These are phyloP conservation scores for Scelioninae gen. 2 DNA, from an alignment of 2,888 invertebrate genomes.

Conservation along the genomic window DNA sequence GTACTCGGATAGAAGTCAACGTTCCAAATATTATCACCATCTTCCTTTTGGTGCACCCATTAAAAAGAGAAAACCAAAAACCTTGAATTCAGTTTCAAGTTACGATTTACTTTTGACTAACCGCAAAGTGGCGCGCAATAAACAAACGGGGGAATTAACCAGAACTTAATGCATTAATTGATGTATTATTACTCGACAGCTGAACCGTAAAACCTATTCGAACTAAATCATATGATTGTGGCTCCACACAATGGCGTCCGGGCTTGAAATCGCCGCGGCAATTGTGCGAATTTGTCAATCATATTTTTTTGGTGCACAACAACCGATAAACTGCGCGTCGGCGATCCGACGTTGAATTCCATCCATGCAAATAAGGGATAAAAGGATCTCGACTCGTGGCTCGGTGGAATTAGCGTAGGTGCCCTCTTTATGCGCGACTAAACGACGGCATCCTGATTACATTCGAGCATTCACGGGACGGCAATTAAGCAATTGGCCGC, in stretches of 20 bases:
- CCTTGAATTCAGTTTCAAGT: too few species aligned
- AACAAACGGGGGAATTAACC: too few species aligned
- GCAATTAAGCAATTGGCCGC: constrained; percentile 74
- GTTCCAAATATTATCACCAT: too few species aligned
- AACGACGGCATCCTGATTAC: constrained; percentile 74
- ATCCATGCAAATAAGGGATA: constrained; percentile 55
- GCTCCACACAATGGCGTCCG: not conserved
- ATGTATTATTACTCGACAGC: too few species aligned
- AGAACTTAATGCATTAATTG: too few species aligned
- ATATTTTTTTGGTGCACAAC: constrained; percentile 18
- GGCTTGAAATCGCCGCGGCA: constrained; percentile 10
- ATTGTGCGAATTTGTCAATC: constrained; percentile 21
- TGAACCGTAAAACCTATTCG: not conserved
- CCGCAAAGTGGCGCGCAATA: too few species aligned
- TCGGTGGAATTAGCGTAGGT: constrained; percentile 70
- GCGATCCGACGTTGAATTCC: constrained; percentile 30
- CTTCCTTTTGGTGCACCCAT: too few species aligned
- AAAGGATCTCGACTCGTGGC: constrained; percentile 44
- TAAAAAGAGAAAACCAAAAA: too few species aligned
- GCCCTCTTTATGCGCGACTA: constrained; percentile 68
- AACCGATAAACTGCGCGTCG: constrained; percentile 32
- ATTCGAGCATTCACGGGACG: constrained; percentile 62
- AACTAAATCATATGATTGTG: not conserved
- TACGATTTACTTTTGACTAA: too few species aligned
- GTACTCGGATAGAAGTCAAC: too few species aligned